Evolutionary conservation across 92 coral and sea anemone genomes (phyloP).

Genomic region (Phenganax marumi): DNA sequence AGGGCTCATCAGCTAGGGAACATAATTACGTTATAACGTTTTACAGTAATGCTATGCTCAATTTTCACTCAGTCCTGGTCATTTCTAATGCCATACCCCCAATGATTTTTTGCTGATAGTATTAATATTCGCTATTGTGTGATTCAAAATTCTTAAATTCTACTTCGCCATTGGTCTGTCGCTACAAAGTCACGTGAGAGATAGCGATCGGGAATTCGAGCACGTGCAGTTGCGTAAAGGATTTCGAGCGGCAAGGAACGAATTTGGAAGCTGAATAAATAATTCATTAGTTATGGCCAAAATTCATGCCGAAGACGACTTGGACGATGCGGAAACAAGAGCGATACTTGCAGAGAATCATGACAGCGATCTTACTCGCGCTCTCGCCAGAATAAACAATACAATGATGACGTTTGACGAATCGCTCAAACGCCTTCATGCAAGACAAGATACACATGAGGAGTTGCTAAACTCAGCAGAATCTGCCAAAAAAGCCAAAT

Average conservation of each 20-base stretch:
- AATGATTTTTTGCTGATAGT: too few relatives aligned
- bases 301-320: not conserved
- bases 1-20: too few relatives aligned
- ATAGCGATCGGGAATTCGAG: slow-evolving; percentile 1
- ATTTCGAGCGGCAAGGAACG: not conserved
- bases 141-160: too few relatives aligned
- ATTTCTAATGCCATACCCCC: too few relatives aligned
- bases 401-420: slow-evolving; percentile 7
- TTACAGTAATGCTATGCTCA: too few relatives aligned
- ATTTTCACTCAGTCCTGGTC: too few relatives aligned
- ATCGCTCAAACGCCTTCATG: slow-evolving; percentile 17
- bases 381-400: not conserved
- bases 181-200: too few relatives aligned
- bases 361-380: not conserved
- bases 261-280: not conserved
- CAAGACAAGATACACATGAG: not conserved
- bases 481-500: slow-evolving; percentile 17
- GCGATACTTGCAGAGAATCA: not conserved
- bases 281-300: not conserved
- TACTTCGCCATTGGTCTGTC: too few relatives aligned
- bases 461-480: slow-evolving; percentile 15
- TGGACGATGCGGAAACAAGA: not conserved
- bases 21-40: too few relatives aligned
- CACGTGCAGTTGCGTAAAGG: slow-evolving; percentile 15
- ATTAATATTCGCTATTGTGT: too few relatives aligned